Conservation (phyloP, 2,797 vertebrate genomes). For the Aratinga solstitialis region DNA sequence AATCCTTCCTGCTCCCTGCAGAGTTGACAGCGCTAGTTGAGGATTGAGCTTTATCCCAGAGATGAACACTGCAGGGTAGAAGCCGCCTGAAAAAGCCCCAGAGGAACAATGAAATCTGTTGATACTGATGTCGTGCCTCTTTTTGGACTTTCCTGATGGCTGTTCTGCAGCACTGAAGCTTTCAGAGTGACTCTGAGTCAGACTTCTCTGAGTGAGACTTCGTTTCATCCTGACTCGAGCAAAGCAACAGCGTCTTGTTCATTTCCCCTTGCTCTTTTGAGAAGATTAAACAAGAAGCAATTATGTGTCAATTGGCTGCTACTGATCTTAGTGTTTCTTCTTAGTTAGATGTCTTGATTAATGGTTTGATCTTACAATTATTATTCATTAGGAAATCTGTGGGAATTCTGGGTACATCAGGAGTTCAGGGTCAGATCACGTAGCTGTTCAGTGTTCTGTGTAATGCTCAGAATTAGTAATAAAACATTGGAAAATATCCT, state of each 20-base stretch:
- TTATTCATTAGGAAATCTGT: constrained; percentile 4
- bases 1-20: neutral
- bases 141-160: neutral
- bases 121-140: neutral
- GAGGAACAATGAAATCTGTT: neutral
- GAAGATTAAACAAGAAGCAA: constrained; percentile 44
- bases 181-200: neutral
- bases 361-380: constrained; percentile 42
- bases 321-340: neutral
- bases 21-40: neutral
- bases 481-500: neutral
- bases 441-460: neutral
- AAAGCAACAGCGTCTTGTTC: neutral
- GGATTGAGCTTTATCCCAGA: neutral
- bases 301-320: constrained; percentile 25
- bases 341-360: constrained; percentile 32
- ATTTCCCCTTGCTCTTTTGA: neutral
- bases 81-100: neutral
- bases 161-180: neutral
- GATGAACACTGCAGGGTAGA: neutral
- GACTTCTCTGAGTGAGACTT: neutral
- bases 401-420: neutral
- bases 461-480: neutral
- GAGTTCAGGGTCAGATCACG: neutral
- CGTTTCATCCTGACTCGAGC: neutral